Base-by-base conservation (phyloP, 2,797 vertebrate genomes). In the Myotis planiceps region DNA sequence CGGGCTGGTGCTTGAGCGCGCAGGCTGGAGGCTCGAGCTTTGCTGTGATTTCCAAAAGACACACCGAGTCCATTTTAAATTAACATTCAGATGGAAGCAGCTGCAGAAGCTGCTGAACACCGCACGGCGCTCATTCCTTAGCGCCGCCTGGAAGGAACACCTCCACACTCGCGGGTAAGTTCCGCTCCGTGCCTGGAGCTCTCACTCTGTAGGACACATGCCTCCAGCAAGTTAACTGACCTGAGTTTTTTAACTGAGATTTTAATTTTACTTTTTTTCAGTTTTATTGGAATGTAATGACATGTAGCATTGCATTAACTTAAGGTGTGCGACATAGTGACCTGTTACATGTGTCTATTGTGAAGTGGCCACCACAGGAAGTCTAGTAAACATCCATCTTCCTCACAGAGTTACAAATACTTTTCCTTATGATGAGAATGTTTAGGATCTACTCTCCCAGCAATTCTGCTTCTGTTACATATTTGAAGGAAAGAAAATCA, bases 51-150 rank as follows among this genome's bases (percentile, higher is more conserved):
- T 93, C 32, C 49, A 0, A 7, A 60, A 66, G 65, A 75, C 37
- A 2, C 2, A 6, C 55, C 6, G 34, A 58, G 16, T 49, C 16
- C 23, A 34, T 32, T 32, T 72, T 78, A 42, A 29, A 32, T 32
- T 4, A 39, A 39, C 23, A 16, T 58, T 68, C 3, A 21, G 69
- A 83, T 1, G 3, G 63, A 65, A 69, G 81, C 0, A 29, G 25
- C 3, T 39, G 12, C 29, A 58, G 51, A 78, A 9, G 37, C 14
- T 21, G 53, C 37, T 21, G 1, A 34, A 29, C 0, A 0, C 10
- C 6, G 23, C 42, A 8, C 9, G 2, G 0, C 0, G 60, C 49
- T 78, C 13, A 0, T 0, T 3, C 13, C 3, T 47, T 1, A 18
- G 19, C 6, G 23, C 13, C 25, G 12, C 19, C 27, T 53, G 49